These are phyloP conservation scores for Vicugna pacos DNA, from an alignment of 2,113 vertebrate genomes.

Conservation along the genomic window DNA sequence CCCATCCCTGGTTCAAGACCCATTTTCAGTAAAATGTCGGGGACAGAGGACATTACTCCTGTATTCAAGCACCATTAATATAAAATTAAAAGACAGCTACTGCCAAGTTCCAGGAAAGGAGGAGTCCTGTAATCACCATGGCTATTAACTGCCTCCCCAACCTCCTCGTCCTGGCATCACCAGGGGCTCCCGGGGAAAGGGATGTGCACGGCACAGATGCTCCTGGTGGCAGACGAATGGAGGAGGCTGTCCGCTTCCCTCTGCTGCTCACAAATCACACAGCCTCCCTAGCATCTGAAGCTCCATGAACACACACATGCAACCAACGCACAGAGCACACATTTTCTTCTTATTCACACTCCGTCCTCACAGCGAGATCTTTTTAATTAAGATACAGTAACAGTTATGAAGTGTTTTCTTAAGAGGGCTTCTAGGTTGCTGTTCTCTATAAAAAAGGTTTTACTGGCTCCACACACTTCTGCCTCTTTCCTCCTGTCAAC, in stretches of 20 bases:
- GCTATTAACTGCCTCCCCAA: not conserved
- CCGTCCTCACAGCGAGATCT: not conserved
- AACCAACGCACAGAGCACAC: not conserved
- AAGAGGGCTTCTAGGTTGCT: not conserved
- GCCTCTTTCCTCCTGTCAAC: not conserved
- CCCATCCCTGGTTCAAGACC: not conserved
- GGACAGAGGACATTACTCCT: not conserved
- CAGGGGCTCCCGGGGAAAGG: not conserved
- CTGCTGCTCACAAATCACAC: not conserved
- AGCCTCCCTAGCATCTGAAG: not conserved
- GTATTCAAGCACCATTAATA: not conserved
- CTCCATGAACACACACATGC: not conserved
- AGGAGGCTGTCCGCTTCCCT: not conserved
- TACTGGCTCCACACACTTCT: not conserved
- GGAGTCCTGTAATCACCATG: not conserved
- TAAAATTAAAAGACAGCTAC: not conserved
- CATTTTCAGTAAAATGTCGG: not conserved
- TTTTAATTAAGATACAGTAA: not conserved
- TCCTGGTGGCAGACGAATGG: not conserved
- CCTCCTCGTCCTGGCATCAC: not conserved
- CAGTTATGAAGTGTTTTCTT: not conserved
- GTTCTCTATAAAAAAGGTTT: not conserved
- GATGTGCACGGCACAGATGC: not conserved
- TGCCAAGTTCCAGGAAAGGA: not conserved
- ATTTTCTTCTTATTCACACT: not conserved